These are phyloP conservation scores for Motacilla alba DNA, from an alignment of 2,113 vertebrate species.

Conservation along the genomic window DNA sequence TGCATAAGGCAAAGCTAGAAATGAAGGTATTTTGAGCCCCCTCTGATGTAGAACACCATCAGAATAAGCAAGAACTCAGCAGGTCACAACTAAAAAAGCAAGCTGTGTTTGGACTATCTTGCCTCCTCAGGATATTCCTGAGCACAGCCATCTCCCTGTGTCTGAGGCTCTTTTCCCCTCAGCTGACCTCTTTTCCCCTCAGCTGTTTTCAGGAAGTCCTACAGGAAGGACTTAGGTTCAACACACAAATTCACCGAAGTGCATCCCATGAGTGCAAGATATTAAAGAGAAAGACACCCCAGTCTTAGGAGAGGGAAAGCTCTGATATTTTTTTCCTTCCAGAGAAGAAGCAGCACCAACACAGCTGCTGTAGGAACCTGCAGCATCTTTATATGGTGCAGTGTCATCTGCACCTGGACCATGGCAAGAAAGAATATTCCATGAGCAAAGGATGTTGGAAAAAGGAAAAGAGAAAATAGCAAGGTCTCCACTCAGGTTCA, in stretches of 20 bases:
- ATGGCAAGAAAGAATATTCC: background rate
- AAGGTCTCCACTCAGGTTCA: background rate
- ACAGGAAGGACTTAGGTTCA: slow-evolving; percentile 30
- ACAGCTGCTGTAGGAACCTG: background rate
- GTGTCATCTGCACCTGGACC: background rate
- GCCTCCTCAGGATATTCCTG: background rate
- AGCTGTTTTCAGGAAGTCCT: slow-evolving; percentile 38
- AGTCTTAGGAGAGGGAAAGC: background rate
- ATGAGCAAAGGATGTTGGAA: background rate
- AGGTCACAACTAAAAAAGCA: background rate
- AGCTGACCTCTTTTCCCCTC: background rate
- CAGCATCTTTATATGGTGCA: background rate
- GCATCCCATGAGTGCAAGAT: background rate
- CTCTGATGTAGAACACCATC: background rate
- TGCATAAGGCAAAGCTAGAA: background rate
- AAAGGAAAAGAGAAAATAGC: background rate
- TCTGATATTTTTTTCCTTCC: background rate
- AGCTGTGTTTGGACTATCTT: background rate
- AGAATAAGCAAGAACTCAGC: background rate
- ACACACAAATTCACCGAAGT: background rate
- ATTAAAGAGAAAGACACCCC: background rate
- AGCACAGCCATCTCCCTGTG: background rate
- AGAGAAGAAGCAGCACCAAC: background rate
- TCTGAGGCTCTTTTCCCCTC: background rate
- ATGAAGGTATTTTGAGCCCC: background rate